Evolutionary conservation across 2,113 vertebrate species (phyloP).

Genomic region (Gavia stellata): DNA sequence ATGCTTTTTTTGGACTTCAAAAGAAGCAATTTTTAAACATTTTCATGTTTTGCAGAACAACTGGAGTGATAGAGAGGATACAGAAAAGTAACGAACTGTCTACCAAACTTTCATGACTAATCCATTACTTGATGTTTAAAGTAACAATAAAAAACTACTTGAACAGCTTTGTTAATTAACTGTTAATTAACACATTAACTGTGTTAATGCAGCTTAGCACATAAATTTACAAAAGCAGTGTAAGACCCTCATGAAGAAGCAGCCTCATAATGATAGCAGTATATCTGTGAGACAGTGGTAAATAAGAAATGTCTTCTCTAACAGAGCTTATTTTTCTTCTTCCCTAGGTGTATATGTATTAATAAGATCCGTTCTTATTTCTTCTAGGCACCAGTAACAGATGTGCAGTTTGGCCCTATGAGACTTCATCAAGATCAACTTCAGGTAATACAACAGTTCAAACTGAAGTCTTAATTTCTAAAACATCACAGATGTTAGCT

Average conservation of each 20-base stretch:
- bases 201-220: not conserved
- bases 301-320: not conserved
- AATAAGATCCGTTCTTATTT: slow-evolving; percentile 36
- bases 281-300: not conserved
- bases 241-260: not conserved
- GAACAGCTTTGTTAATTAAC: not conserved
- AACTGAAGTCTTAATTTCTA: not conserved
- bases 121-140: not conserved
- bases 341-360: not conserved
- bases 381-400: slow-evolving; percentile 81
- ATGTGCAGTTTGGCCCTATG: slow-evolving; percentile 98
- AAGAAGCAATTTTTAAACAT: not conserved
- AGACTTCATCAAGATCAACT: slow-evolving; percentile 94
- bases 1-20: not conserved
- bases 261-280: not conserved
- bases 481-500: not conserved
- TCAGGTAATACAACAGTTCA: slow-evolving; percentile 81
- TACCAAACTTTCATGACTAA: not conserved
- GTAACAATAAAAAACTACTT: not conserved
- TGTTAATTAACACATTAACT: too few species aligned
- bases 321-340: not conserved
- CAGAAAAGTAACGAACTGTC: not conserved
- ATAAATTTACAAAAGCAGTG: not conserved
- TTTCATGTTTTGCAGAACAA: not conserved
- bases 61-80: not conserved